phyloP scores from a whole-genome alignment of 2,113 vertebrate species.

The Dasyurus viverrinus region DNA sequence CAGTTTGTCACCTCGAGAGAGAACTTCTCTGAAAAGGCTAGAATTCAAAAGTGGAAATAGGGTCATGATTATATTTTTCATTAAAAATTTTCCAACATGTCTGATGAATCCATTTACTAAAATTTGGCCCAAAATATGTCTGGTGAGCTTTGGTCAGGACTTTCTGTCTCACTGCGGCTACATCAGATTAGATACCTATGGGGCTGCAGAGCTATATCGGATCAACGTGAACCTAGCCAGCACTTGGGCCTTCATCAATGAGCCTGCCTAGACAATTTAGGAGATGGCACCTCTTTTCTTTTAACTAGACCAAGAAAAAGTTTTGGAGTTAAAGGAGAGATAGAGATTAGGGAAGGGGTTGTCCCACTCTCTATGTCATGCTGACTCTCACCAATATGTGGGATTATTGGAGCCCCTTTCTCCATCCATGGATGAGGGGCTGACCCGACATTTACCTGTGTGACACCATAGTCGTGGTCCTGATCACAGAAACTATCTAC shows the following conservation, averaged over 20 bases:
- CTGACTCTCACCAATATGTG: not conserved
- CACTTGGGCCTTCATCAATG: not conserved
- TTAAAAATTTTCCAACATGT: slow-evolving; percentile 46
- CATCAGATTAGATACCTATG: not conserved
- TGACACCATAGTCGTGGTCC: not conserved
- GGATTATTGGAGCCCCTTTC: not conserved
- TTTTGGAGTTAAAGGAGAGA: not conserved
- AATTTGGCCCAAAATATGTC: slow-evolving; percentile 38
- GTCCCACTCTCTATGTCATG: not conserved
- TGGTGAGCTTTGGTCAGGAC: not conserved
- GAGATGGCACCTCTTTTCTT: not conserved
- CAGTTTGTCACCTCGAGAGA: slow-evolving; percentile 76
- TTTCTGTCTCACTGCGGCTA: not conserved
- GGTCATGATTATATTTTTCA: slow-evolving; percentile 39
- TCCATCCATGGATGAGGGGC: not conserved
- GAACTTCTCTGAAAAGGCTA: slow-evolving; percentile 60
- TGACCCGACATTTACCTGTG: not conserved
- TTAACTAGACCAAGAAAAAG: not conserved
- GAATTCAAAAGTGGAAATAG: slow-evolving; percentile 70
- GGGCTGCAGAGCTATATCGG: not conserved
- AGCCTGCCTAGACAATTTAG: not conserved
- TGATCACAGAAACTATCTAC: not conserved
- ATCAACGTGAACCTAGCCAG: not conserved
- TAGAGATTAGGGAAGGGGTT: not conserved
- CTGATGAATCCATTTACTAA: slow-evolving; percentile 44